Evolutionary conservation across 2,113 vertebrate genomes (phyloP), one percentile per base, ranked within the genome.

Genomic region (Phaethon lepturus): DNA sequence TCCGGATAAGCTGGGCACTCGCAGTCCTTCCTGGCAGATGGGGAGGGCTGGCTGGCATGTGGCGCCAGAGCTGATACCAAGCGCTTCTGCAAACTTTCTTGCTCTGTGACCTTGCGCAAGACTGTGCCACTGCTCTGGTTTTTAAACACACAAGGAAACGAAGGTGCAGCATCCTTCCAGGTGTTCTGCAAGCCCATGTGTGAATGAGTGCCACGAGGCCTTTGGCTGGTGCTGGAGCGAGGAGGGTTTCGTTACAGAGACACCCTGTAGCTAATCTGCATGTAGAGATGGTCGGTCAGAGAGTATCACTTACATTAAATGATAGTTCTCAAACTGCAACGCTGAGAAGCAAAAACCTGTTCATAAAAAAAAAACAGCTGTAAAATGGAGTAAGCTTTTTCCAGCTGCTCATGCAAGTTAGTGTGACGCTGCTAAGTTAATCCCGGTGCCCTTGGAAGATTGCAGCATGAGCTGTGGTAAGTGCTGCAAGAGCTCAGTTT

Each of bases 1-100:
- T 93, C 45, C 0, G 1, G 79, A 33, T 49, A 47, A 90, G 28
- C 75, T 0, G 0, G 73, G 50, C 0, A 0, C 31, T 78, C 25
- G 25, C 56, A 13, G 11, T 24, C n/a, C n/a, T 58, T 29, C 15
- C 44, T 75, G 79, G 75, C 67, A 56, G 86, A 64, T 52, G 63
- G 86, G 82, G 45, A 47, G 66, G 63, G 42, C 58, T 52, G 35
- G 35, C 87, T 86, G 76, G 28, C 31, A 1, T 40, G 82, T 53
- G 59, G 47, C 0, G 1, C 47, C 0, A 0, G 60, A 67, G 25
- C 17, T 17, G 16, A 49, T 22, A 58, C 40, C 2, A 5, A 64
- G 53, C 0, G 0, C 55, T 88, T 42, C 44, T 63, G 62, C 44
- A 84, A 91, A 95, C 91, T 92, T 92, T 74, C 44, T 84, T 71